A percentile compares a stretch with the other conserved stretches of the same genome.
phyloP scores from a whole-genome alignment of 2,888 invertebrate genomes.

The Xanthia icteritia region DNA sequence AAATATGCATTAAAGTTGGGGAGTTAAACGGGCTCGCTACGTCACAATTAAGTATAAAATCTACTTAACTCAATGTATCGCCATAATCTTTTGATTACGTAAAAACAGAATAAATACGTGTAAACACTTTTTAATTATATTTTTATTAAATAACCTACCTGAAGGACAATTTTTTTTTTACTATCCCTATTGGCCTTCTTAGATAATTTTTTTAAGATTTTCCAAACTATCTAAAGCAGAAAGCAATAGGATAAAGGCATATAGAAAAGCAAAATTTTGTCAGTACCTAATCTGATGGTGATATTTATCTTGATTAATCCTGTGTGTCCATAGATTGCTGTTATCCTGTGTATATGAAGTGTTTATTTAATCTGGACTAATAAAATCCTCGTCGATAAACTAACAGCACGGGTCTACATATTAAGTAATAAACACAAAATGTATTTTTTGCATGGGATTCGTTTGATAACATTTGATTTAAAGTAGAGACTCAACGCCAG shows the following conservation, averaged over 20 bases:
- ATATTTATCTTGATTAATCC: neutral
- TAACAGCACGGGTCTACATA: neutral
- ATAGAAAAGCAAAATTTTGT: neutral
- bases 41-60: no score
- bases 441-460: constrained; percentile 45
- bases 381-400: constrained; percentile 1
- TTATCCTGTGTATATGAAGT: neutral
- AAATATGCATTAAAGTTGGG: no score
- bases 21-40: no score
- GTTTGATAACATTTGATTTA: constrained; percentile 50
- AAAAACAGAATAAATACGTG: no score
- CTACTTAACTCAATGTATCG: no score
- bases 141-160: no score
- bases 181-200: no score
- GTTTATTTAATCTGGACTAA: neutral
- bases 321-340: neutral
- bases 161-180: no score
- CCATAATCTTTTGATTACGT: no score
- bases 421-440: constrained; percentile 19
- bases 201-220: no score
- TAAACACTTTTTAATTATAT: no score
- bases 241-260: no score
- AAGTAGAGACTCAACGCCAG: constrained; percentile 19
- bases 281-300: neutral
- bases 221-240: neutral